These are phyloP conservation scores for Tupiocoris notatus DNA, from an alignment of 2,888 invertebrate genomes.

Conservation along the genomic window DNA sequence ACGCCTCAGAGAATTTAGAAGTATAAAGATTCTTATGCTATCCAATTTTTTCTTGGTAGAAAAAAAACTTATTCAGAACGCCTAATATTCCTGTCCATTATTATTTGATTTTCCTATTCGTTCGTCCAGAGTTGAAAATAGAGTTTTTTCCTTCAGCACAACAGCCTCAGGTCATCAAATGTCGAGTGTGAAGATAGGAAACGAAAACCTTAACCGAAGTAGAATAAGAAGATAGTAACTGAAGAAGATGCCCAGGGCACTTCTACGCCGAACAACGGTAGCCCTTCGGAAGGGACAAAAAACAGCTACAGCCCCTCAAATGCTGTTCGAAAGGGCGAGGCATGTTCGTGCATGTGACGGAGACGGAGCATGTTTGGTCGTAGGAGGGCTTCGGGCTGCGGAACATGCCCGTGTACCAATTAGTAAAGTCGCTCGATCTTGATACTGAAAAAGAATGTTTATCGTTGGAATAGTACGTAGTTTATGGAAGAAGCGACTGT, in stretches of 20 bases:
- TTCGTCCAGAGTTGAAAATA: not conserved
- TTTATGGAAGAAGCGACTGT: not conserved
- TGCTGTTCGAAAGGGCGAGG: not conserved
- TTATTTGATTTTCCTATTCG: not conserved
- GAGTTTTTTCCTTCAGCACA: not conserved
- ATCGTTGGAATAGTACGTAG: slow-evolving; percentile 8
- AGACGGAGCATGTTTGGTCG: not conserved
- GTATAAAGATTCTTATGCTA: too few species aligned
- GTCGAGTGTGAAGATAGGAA: not conserved
- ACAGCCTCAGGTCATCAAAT: not conserved
- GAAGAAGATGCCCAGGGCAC: slow-evolving; percentile 13
- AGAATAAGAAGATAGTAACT: slow-evolving; percentile 1
- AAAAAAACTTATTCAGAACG: too few species aligned
- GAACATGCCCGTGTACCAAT: slow-evolving; percentile 16
- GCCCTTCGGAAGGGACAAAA: not conserved
- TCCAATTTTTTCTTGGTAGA: too few species aligned
- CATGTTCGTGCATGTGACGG: not conserved
- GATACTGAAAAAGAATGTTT: slow-evolving; percentile 15
- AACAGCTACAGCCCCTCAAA: not conserved
- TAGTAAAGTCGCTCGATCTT: slow-evolving; percentile 21
- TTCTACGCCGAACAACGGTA: slow-evolving; percentile 7
- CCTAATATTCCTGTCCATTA: too few species aligned
- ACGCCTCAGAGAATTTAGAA: too few species aligned
- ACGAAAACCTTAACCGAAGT: not conserved
- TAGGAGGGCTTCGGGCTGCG: not conserved